Percentiles rank a stretch among this genome's conserved stretches.
Evolutionary conservation across 2,888 invertebrate species (phyloP).

Genomic region (Lumbricus terrestris): DNA sequence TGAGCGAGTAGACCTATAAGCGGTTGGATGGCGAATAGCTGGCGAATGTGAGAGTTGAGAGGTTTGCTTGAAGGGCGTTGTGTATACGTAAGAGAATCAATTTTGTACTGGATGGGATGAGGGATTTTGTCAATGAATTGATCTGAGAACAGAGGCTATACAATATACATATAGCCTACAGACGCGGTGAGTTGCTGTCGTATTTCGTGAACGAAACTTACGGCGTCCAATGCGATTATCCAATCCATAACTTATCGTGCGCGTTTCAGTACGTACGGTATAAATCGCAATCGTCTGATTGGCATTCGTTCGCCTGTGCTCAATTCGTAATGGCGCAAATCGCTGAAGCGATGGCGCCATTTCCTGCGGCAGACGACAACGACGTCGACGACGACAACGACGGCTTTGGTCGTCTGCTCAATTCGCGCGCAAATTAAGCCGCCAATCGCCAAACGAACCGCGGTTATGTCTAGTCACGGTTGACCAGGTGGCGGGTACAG

Average conservation of each 20-base stretch:
- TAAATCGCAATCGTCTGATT: neutral
- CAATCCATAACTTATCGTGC: neutral
- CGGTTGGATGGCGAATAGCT: too few species aligned
- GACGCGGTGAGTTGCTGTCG: too few species aligned
- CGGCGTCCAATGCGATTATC: neutral
- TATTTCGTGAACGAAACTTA: neutral
- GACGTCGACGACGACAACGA: neutral
- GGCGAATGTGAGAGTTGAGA: too few species aligned
- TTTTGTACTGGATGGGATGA: too few species aligned
- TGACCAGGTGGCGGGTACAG: neutral
- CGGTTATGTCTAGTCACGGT: neutral
- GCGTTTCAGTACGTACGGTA: neutral
- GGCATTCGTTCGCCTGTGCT: neutral
- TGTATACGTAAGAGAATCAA: too few species aligned
- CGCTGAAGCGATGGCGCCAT: neutral
- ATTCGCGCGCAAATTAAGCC: neutral
- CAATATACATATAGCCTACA: too few species aligned
- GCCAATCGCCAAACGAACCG: neutral
- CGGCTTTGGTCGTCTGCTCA: slow-evolving; percentile 3
- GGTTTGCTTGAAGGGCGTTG: too few species aligned
- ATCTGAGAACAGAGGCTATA: too few species aligned
- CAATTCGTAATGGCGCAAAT: neutral
- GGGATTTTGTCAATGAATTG: too few species aligned
- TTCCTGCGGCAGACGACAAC: neutral
- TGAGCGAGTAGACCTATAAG: too few species aligned